Evolutionary conservation across 2,888 invertebrate species (phyloP).

Genomic region (Thyatira batis): DNA sequence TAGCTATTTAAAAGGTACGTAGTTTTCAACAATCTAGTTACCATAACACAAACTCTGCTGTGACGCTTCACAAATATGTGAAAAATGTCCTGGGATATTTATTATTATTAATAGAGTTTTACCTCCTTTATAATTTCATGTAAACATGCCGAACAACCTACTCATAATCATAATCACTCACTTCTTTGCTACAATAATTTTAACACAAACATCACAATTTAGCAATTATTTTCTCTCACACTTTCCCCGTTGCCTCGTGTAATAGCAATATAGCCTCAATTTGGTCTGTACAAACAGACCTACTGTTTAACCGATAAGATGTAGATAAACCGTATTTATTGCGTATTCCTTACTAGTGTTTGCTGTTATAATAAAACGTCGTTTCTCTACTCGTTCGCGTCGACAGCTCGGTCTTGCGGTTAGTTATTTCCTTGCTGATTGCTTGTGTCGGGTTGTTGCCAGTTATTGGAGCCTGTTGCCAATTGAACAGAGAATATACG

Average conservation of each 20-base stretch:
- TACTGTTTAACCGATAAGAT: constrained; percentile 61
- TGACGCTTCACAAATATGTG: too few species aligned
- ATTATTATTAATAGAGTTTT: too few species aligned
- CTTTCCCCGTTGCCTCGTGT: neutral
- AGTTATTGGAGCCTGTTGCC: neutral
- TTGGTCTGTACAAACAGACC: constrained; percentile 47
- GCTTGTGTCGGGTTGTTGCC: neutral
- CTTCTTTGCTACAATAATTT: too few species aligned
- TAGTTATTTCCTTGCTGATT: constrained; percentile 29
- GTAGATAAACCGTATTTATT: constrained; percentile 70
- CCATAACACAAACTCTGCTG: too few species aligned
- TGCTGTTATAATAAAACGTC: constrained; percentile 63
- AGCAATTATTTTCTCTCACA: too few species aligned
- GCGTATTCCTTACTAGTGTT: constrained; percentile 57
- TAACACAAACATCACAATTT: too few species aligned
- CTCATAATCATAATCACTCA: too few species aligned
- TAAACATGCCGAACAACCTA: too few species aligned
- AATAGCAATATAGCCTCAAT: neutral
- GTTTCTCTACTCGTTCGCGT: constrained; percentile 23
- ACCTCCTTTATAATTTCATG: too few species aligned
- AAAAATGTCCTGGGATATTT: too few species aligned
- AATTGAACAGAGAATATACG: neutral
- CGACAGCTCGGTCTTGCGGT: constrained; percentile 24
- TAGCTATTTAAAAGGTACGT: too few species aligned
- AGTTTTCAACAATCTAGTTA: too few species aligned